Conservation (phyloP, 2,797 vertebrate genomes). For the Pseudotriccus pelzelni region DNA sequence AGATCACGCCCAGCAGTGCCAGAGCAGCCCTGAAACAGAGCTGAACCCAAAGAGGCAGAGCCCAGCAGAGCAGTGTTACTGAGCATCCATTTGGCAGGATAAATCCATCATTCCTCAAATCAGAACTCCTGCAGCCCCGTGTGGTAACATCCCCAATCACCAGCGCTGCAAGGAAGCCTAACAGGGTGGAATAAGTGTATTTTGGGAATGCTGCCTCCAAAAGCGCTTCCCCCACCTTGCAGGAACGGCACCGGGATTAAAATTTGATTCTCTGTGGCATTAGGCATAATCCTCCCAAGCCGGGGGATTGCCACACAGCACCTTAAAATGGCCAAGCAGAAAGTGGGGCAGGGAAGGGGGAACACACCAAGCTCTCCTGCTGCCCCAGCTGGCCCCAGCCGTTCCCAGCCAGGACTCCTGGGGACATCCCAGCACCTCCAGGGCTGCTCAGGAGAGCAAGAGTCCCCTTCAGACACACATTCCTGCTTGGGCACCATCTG, state of each 20-base stretch:
- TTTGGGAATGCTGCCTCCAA: neutral
- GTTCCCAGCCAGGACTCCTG: neutral
- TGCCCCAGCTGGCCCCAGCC: neutral
- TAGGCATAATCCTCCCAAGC: slow-evolving; percentile 45
- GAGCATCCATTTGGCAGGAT: neutral
- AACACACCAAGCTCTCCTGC: neutral
- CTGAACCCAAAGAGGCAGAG: neutral
- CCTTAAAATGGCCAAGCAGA: neutral
- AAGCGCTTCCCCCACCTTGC: neutral
- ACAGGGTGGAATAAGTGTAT: rapidly evolving
- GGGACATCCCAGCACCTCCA: neutral
- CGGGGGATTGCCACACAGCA: slow-evolving; percentile 11
- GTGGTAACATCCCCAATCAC: neutral
- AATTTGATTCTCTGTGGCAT: slow-evolving; percentile 23
- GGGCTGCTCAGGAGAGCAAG: neutral
- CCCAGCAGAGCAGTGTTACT: neutral
- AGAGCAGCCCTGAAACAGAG: neutral
- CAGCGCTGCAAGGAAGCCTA: rapidly evolving
- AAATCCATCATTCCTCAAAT: neutral
- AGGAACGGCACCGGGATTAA: slow-evolving; percentile 17
- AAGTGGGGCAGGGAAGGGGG: slow-evolving; percentile 29
- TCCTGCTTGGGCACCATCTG: neutral
- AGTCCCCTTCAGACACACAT: neutral
- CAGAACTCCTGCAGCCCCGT: neutral
- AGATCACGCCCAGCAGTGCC: rapidly evolving